A percentile compares a stretch with the other conserved stretches of the same genome.
Conservation (phyloP, 2,797 vertebrate genomes). For the Phataginus tricuspis region DNA sequence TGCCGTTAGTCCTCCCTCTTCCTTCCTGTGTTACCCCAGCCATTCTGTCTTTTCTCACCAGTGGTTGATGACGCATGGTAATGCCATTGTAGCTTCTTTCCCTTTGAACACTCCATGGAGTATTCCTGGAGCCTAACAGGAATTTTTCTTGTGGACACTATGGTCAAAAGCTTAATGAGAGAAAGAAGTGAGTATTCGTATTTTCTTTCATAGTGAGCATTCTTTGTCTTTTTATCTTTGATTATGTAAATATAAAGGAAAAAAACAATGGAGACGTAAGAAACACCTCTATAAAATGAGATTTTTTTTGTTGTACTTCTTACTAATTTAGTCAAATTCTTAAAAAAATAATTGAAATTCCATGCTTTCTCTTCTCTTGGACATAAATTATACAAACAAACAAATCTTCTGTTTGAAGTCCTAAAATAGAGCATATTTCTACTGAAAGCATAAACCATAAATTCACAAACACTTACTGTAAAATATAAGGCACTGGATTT, state of each 20-base stretch:
- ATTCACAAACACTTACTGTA: background rate
- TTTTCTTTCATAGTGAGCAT: background rate
- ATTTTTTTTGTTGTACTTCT: background rate
- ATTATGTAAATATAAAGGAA: background rate
- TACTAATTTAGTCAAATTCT: background rate
- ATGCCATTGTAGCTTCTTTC: background rate
- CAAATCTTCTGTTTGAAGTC: background rate
- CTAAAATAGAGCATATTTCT: background rate
- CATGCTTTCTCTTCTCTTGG: background rate
- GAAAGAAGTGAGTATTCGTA: background rate
- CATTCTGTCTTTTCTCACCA: background rate
- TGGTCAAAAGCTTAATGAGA: background rate
- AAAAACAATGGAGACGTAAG: background rate
- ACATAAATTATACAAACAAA: background rate
- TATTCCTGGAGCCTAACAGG: background rate
- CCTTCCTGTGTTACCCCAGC: background rate
- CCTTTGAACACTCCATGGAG: background rate
- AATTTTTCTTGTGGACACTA: background rate
- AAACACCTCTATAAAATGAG: background rate
- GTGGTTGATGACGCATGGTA: background rate
- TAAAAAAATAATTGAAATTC: background rate
- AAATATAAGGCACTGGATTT: background rate
- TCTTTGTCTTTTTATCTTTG: background rate
- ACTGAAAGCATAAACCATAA: background rate
- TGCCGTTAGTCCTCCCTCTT: background rate